These are phyloP conservation scores for Congeria kusceri DNA, from an alignment of 2,888 invertebrate genomes.

Conservation along the genomic window DNA sequence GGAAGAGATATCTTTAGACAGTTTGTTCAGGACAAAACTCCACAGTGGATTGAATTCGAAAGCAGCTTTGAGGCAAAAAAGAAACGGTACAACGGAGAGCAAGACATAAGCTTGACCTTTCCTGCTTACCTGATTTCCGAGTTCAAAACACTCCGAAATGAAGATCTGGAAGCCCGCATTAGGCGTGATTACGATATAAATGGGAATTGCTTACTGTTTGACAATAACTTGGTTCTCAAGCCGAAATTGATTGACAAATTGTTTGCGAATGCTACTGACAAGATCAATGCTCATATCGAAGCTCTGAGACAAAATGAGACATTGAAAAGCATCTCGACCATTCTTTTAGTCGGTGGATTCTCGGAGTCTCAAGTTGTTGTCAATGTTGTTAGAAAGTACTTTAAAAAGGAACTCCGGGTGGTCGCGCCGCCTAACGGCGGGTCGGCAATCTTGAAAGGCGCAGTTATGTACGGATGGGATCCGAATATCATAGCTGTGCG, in stretches of 20 bases:
- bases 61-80: conserved; percentile 57
- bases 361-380: conserved; percentile 59
- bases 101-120: conserved; percentile 35
- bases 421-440: conserved; percentile 50
- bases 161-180: conserved; percentile 26
- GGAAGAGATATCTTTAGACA: conserved; percentile 7
- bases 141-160: conserved; percentile 25
- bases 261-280: conserved; percentile 39
- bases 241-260: conserved; percentile 31
- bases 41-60: conserved; percentile 55
- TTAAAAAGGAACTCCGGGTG: conserved; percentile 29
- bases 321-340: conserved; percentile 30
- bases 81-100: conserved; percentile 29
- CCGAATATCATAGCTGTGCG: conserved; percentile 52
- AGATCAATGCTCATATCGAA: conserved; percentile 46
- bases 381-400: conserved; percentile 34
- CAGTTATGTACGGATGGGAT: conserved; percentile 64
- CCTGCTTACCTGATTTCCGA: conserved; percentile 32
- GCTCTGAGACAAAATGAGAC: conserved; percentile 32
- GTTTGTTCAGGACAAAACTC: conserved; percentile 36
- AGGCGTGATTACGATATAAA: conserved; percentile 24
- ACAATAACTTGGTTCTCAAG: conserved; percentile 48
- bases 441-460: conserved; percentile 59
- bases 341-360: conserved; percentile 64
- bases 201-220: conserved; percentile 17